Evolutionary conservation across 2,888 invertebrate species (phyloP).

Genomic region (Gymnocheta viridis): DNA sequence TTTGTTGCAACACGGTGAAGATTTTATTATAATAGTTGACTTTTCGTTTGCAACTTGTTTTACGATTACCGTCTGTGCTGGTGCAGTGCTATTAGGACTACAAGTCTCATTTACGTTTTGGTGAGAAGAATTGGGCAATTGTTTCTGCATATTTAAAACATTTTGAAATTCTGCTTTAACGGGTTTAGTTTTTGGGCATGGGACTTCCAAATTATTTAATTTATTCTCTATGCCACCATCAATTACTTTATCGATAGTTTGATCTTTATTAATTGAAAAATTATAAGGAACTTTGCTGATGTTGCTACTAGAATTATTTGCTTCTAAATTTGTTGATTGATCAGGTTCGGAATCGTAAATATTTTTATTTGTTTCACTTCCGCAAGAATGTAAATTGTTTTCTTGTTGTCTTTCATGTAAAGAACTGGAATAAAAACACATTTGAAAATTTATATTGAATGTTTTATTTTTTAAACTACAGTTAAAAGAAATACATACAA

Average conservation of each 20-base stretch:
- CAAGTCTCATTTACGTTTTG: constrained; percentile 59
- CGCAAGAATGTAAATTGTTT: neutral
- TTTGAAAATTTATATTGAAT: neutral
- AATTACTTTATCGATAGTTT: neutral
- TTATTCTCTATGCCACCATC: neutral
- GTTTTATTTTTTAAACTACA: neutral
- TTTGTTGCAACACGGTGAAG: constrained; percentile 73
- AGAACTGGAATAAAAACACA: constrained; percentile 1
- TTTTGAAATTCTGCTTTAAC: constrained; percentile 76
- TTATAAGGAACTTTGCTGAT: neutral
- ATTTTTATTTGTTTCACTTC: neutral
- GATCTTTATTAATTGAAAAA: neutral
- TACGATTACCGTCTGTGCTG: constrained; percentile 10
- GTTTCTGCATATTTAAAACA: constrained; percentile 75
- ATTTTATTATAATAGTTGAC: constrained; percentile 53
- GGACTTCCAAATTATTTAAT: neutral
- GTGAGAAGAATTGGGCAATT: constrained; percentile 46
- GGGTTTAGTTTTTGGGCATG: neutral
- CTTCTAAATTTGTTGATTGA: neutral
- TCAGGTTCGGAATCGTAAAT: neutral
- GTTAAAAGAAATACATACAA: neutral
- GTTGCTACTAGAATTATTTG: neutral
- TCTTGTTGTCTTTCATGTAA: neutral
- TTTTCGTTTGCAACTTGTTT: constrained; percentile 42
- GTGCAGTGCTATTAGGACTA: constrained; percentile 65